A percentile compares a stretch with the other conserved stretches of the same genome.
Conservation (phyloP, 2,797 vertebrate genomes). For the Hippocampus kuda region DNA sequence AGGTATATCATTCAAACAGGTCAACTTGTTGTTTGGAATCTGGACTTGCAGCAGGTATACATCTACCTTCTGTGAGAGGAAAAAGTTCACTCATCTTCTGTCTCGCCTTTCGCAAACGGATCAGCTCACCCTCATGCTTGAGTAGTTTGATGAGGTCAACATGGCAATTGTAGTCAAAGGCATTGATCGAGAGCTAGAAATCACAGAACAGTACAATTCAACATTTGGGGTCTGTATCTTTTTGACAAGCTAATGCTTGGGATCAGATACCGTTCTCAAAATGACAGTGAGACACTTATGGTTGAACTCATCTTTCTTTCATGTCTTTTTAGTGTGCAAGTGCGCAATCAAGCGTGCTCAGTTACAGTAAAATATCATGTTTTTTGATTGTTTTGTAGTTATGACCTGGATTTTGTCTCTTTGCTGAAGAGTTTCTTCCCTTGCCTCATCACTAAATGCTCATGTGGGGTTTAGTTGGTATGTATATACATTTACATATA, state of each 20-base stretch:
- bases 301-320: not conserved
- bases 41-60: not conserved
- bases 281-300: not conserved
- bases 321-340: not conserved
- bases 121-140: constrained; percentile 83
- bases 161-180: constrained; percentile 94
- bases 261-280: not conserved
- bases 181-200: constrained; percentile 85
- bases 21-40: not conserved
- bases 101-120: constrained; percentile 77
- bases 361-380: too few relatives aligned
- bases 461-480: too few relatives aligned
- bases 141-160: constrained; percentile 91
- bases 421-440: too few relatives aligned
- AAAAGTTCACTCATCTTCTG: constrained; percentile 98
- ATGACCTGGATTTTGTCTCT: too few relatives aligned
- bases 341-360: too few relatives aligned
- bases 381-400: too few relatives aligned
- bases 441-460: too few relatives aligned
- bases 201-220: not conserved
- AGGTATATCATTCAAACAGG: constrained; percentile 4
- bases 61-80: constrained; percentile 90
- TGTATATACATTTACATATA: too few relatives aligned
- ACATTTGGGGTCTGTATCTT: not conserved
- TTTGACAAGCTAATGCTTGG: not conserved